phyloP scores from a whole-genome alignment of 2,797 vertebrate species.

The Melanotaenia boesemani region DNA sequence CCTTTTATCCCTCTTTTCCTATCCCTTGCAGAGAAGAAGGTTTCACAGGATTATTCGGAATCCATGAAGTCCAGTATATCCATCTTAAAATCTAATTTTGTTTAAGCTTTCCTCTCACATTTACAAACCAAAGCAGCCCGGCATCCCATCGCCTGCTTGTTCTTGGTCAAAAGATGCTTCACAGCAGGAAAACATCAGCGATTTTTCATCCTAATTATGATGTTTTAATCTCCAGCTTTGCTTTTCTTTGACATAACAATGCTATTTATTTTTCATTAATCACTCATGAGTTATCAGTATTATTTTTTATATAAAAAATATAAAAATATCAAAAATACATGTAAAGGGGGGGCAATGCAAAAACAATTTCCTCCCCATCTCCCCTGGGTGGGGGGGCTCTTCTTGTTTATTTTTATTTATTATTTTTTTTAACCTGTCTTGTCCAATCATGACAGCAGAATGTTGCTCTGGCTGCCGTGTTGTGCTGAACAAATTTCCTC shows the following conservation, averaged over 20 bases:
- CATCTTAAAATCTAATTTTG: constrained; percentile 45
- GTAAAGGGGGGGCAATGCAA: too few species aligned
- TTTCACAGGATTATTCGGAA: constrained; percentile 58
- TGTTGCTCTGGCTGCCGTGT: too few species aligned
- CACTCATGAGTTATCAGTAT: not conserved
- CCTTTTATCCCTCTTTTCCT: not conserved
- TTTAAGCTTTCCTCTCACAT: constrained; percentile 36
- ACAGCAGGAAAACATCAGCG: not conserved
- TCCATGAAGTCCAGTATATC: constrained; percentile 41
- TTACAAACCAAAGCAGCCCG: constrained; percentile 12
- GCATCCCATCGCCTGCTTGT: constrained; percentile 6
- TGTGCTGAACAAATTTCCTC: too few species aligned
- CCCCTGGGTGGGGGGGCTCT: too few species aligned
- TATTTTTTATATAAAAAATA: too few species aligned
- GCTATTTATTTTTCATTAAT: not conserved
- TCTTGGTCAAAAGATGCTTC: constrained; percentile 23
- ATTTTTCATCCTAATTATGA: not conserved
- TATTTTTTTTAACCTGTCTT: too few species aligned
- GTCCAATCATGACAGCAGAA: too few species aligned
- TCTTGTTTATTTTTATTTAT: too few species aligned
- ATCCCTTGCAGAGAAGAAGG: not conserved
- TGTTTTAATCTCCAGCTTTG: not conserved
- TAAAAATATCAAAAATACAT: too few species aligned
- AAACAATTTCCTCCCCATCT: too few species aligned
- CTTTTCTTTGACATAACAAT: not conserved